Evolutionary conservation across 2,113 vertebrate species (phyloP), one percentile per base, ranked within the genome.

Genomic region (Excalfactoria chinensis): DNA sequence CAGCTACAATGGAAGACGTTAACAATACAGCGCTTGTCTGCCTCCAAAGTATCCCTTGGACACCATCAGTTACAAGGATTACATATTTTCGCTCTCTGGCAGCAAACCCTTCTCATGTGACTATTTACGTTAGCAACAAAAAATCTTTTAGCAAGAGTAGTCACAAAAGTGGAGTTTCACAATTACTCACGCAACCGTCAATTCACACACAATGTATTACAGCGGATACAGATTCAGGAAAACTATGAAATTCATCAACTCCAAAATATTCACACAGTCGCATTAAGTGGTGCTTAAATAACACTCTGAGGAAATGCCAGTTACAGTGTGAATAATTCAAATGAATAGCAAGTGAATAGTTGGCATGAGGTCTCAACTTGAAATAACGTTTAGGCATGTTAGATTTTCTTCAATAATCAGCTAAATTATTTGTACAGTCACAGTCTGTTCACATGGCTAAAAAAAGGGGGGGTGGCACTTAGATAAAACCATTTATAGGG

Each of bases 41-140:
- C 63, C 67, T 79, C 69, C n/a, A 6, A 60, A 90, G 40, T 80
- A 93, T 92, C 78, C 94, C 68, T 91, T 44, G 87, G 67, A 95
- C 51, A 70, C 37, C 84, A 77, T 34, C 3, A 0, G 71, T 58
- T 94, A 83, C 60, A 89, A 83, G 91, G 82, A 94, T 91, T 91
- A 92, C 84, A 60, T 83, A 93, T 93, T 94, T 94, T 80, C 89
- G 80, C 84, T 68, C 89, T 89, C 64, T 94, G 94, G 96, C 84
- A 92, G 68, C 76, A 96, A 94, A 69, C 88, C 64, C 71, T 82
- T 90, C 92, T 92, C 95, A 94, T 70, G 68, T 94, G 81, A 96
- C 84, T 35, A 40, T 40, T 63, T 63, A 60, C 34, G 25, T 44
- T 15, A 85, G 49, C 16, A 55, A 68, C 6, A 1, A 76, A 76